A percentile compares a stretch with the other conserved stretches of the same genome.
phyloP scores from a whole-genome alignment of 1,140 invertebrate species.

The Globodera rostochiensis region DNA sequence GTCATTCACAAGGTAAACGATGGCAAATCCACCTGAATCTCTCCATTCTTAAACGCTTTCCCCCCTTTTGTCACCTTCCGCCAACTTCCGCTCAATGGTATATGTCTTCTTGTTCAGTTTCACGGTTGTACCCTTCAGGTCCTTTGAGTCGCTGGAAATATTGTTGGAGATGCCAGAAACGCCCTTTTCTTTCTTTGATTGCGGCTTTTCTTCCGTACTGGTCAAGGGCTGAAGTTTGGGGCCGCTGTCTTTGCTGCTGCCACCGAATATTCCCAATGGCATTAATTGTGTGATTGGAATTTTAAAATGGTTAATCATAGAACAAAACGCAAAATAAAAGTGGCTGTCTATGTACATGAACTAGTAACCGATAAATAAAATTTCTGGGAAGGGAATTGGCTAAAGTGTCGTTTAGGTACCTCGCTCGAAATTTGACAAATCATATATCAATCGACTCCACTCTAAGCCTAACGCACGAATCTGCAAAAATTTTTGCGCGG shows the following conservation, averaged over 20 bases:
- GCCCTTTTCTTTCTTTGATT: conserved; percentile 42
- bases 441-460: too few species aligned
- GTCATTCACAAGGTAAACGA: conserved; percentile 62
- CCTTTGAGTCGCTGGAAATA: conserved; percentile 36
- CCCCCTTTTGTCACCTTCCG: conserved; percentile 53
- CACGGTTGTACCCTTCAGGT: conserved; percentile 54
- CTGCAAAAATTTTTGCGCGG: too few species aligned
- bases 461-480: too few species aligned
- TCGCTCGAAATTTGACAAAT: too few species aligned
- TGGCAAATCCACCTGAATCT: conserved; percentile 61
- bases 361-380: background rate
- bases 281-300: conserved; percentile 26
- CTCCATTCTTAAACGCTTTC: background rate
- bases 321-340: background rate
- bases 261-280: conserved; percentile 53
- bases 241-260: conserved; percentile 46
- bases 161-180: background rate
- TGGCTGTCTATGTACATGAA: background rate
- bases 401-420: too few species aligned
- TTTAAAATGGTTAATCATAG: background rate
- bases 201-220: conserved; percentile 50
- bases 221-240: conserved; percentile 55
- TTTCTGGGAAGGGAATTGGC: background rate
- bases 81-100: conserved; percentile 61
- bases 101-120: conserved; percentile 59